Evolutionary conservation across 2,113 vertebrate species (phyloP).

Genomic region (Holacanthus passer): DNA sequence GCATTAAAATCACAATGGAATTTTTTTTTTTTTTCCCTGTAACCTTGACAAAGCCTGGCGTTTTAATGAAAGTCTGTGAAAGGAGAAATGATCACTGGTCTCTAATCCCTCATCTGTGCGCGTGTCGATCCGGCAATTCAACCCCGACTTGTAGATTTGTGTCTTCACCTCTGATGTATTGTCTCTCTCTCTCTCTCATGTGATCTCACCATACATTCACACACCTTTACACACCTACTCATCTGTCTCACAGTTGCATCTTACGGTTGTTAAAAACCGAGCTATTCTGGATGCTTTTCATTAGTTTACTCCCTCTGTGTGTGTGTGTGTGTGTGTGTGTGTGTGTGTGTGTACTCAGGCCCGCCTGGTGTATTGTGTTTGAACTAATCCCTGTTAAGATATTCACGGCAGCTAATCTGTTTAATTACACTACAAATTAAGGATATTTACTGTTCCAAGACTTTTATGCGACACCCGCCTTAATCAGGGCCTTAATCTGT

Average conservation of each 20-base stretch:
- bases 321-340: conserved; percentile 36
- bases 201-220: neutral
- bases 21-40: neutral
- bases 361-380: conserved; percentile 53
- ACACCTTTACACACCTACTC: neutral
- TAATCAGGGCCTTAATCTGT: conserved; percentile 77
- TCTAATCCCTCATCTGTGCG: conserved; percentile 48
- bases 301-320: conserved; percentile 9
- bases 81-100: conserved; percentile 40
- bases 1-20: conserved; percentile 69
- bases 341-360: conserved; percentile 42
- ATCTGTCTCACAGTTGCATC: neutral
- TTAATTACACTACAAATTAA: conserved; percentile 82
- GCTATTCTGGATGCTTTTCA: conserved; percentile 30
- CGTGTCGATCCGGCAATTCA: conserved; percentile 30
- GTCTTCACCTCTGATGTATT: neutral
- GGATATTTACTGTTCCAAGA: conserved; percentile 79
- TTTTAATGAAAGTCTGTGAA: conserved; percentile 53
- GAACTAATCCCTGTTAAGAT: conserved; percentile 77
- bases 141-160: conserved; percentile 29
- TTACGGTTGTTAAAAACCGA: neutral
- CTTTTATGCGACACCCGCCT: conserved; percentile 66
- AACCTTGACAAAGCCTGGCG: conserved; percentile 59
- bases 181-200: neutral
- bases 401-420: conserved; percentile 80